A percentile compares a stretch with the other conserved stretches of the same genome.
phyloP scores from a whole-genome alignment of 2,113 vertebrate genomes.

The Pangasianodon gigas region DNA sequence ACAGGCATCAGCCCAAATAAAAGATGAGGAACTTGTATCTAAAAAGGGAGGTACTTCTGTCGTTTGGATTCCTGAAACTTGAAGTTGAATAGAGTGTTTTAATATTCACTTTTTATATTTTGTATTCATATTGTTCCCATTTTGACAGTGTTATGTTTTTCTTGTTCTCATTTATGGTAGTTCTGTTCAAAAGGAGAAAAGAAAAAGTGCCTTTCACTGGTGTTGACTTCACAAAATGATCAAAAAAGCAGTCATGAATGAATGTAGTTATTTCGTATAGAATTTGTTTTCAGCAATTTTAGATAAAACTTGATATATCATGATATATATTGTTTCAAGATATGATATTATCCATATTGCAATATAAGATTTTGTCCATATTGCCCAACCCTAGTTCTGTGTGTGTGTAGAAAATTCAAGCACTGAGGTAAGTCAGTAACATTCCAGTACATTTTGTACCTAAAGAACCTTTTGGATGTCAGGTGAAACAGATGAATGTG shows the following conservation, averaged over 20 bases:
- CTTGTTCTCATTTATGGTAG: background rate
- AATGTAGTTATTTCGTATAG: background rate
- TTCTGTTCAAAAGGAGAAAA: background rate
- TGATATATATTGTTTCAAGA: background rate
- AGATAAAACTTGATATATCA: background rate
- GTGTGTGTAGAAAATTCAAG: background rate
- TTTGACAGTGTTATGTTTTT: background rate
- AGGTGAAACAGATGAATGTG: background rate
- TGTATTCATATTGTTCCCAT: background rate
- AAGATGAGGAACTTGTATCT: background rate
- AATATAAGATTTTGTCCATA: background rate
- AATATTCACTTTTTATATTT: background rate
- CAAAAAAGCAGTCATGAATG: background rate
- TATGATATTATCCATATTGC: background rate
- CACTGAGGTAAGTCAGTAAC: background rate
- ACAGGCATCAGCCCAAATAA: background rate
- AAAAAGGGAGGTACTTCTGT: background rate
- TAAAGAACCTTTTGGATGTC: background rate
- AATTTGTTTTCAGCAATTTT: no score
- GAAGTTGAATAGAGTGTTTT: background rate
- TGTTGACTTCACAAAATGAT: background rate
- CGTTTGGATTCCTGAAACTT: background rate
- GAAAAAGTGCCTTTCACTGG: background rate
- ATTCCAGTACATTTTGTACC: background rate
- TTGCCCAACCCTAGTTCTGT: background rate